A percentile compares a stretch with the other conserved stretches of the same genome.
These are phyloP conservation scores for Zaprionus kolodkinae DNA, from an alignment of 1,140 invertebrate species.

Conservation along the genomic window DNA sequence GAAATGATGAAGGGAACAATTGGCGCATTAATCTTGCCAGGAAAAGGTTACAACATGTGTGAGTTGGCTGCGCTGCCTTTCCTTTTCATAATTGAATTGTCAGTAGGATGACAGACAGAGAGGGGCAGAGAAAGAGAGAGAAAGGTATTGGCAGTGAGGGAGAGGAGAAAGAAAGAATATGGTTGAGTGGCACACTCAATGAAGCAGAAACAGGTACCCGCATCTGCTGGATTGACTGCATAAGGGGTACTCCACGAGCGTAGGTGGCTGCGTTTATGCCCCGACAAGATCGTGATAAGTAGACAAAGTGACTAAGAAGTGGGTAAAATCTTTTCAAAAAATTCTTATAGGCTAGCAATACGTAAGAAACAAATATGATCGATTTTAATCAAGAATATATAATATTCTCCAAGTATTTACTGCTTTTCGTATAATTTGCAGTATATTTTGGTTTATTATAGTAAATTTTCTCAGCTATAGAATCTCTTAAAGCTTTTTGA, in stretches of 20 bases:
- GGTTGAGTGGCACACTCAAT: slow-evolving; percentile 64
- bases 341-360: too few species aligned
- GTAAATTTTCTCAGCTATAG: too few species aligned
- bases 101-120: slow-evolving; percentile 43
- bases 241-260: background rate
- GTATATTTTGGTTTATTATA: too few species aligned
- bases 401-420: too few species aligned
- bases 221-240: background rate
- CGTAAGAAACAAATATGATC: too few species aligned
- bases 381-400: too few species aligned
- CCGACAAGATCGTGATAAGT: background rate
- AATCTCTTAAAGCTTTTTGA: too few species aligned
- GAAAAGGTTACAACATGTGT: slow-evolving; percentile 67
- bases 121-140: background rate
- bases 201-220: slow-evolving; percentile 68
- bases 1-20: slow-evolving; percentile 79
- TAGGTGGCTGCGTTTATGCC: slow-evolving; percentile 34
- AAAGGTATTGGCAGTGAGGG: slow-evolving; percentile 3
- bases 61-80: slow-evolving; percentile 15
- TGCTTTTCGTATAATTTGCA: too few species aligned
- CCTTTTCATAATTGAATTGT: slow-evolving; percentile 71
- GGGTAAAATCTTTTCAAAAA: too few species aligned
- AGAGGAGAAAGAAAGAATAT: slow-evolving; percentile 18
- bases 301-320: background rate
- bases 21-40: slow-evolving; percentile 80